Conservation (phyloP, 2,113 vertebrate species). For the Penelope pileata region DNA sequence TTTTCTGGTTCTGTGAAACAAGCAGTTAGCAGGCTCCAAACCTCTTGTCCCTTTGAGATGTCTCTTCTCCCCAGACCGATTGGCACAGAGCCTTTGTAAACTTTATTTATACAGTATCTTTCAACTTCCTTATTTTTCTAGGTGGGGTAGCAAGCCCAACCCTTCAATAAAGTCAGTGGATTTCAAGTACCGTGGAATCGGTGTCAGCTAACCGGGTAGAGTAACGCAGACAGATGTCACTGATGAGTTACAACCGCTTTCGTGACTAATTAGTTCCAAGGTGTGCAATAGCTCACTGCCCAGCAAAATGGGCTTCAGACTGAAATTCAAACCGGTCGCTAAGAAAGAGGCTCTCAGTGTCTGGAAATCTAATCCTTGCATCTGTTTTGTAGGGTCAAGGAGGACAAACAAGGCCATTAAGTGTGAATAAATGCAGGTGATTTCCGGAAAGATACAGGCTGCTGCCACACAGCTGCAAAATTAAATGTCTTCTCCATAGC, state of each 20-base stretch:
- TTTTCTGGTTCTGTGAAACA: neutral
- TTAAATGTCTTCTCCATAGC: neutral
- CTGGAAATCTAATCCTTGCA: slow-evolving; percentile 24
- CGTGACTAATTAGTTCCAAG: neutral
- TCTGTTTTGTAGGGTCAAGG: slow-evolving; percentile 21
- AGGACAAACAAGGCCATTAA: neutral
- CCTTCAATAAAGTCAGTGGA: neutral
- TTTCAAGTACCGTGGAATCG: neutral
- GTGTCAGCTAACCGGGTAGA: neutral
- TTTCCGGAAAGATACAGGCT: neutral
- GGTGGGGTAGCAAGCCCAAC: neutral
- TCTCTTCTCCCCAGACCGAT: neutral
- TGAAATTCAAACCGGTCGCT: slow-evolving; percentile 35
- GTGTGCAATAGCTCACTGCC: neutral
- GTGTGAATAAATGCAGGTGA: neutral
- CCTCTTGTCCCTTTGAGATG: neutral
- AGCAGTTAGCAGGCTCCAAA: neutral
- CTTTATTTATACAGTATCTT: neutral
- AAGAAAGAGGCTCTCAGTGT: neutral
- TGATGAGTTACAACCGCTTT: neutral
- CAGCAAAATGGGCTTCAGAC: neutral
- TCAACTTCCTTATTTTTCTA: neutral
- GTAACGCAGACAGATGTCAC: neutral
- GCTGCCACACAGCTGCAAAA: neutral
- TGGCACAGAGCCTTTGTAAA: neutral